phyloP scores from a whole-genome alignment of 2,113 vertebrate species.

The Epinephelus cyanopodus region DNA sequence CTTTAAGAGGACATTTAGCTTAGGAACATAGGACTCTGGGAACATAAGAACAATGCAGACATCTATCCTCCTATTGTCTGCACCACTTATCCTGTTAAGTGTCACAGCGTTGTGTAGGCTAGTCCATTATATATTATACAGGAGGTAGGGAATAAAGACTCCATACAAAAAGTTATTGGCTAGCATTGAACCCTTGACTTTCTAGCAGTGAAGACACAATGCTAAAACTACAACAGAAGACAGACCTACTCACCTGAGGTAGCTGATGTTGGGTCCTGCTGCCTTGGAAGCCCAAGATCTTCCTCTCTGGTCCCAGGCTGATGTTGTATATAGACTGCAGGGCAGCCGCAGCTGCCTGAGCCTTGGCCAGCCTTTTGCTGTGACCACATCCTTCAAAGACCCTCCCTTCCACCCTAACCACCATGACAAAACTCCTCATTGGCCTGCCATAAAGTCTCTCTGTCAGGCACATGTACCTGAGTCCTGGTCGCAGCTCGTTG shows the following conservation, averaged over 20 bases:
- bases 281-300: constrained; percentile 6
- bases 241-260: constrained; percentile 68
- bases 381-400: constrained; percentile 93
- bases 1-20: no score
- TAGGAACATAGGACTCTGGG: no score
- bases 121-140: background rate
- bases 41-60: no score
- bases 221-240: no score
- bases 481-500: constrained; percentile 89
- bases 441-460: constrained; percentile 87
- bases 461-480: constrained; percentile 91
- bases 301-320: constrained; percentile 52
- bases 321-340: constrained; percentile 90
- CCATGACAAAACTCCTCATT: constrained; percentile 90
- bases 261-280: constrained; percentile 55
- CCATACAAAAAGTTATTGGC: no score
- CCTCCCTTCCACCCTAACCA: constrained; percentile 89
- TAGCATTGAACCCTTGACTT: background rate
- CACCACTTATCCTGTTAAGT: no score
- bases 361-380: constrained; percentile 94
- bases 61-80: no score
- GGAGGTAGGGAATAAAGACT: no score
- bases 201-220: background rate
- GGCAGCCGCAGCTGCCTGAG: constrained; percentile 89
- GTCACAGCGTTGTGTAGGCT: no score